Conservation (phyloP, 2,113 vertebrate species). For the Notiomystis cincta region DNA sequence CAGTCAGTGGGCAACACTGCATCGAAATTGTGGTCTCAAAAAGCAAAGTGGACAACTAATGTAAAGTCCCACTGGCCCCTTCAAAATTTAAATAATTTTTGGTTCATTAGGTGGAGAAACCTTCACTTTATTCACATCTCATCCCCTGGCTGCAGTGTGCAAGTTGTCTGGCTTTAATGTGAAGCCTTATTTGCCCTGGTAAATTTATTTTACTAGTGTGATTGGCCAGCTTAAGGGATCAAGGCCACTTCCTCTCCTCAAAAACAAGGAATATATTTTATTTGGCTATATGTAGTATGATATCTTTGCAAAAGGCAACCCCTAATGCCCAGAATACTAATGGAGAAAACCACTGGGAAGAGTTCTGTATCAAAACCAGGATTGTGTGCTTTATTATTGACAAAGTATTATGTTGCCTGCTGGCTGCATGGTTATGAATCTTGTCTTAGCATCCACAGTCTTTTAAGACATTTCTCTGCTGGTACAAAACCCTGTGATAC, state of each 20-base stretch:
- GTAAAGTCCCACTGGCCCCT: not conserved
- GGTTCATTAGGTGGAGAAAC: not conserved
- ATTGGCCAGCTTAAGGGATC: not conserved
- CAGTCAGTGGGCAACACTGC: conserved; percentile 21
- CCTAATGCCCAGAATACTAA: not conserved
- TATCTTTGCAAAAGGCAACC: not conserved
- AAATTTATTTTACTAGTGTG: not conserved
- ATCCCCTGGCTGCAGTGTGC: not conserved
- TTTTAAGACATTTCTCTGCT: not conserved
- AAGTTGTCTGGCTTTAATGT: not conserved
- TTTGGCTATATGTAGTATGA: not conserved
- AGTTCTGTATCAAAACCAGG: not conserved
- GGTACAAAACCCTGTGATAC: not conserved
- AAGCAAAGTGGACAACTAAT: conserved; percentile 47
- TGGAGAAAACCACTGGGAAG: not conserved
- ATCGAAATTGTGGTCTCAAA: conserved; percentile 2
- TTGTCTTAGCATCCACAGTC: not conserved
- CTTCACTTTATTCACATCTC: not conserved
- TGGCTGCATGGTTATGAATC: not conserved
- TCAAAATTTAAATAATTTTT: not conserved
- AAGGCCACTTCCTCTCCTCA: not conserved
- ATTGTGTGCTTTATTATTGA: not conserved
- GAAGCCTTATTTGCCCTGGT: not conserved
- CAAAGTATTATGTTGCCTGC: not conserved
- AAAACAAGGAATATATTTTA: not conserved